phyloP scores from a whole-genome alignment of 30 jellyfish, hydroid and myxozoan species.

The Chrysaora quinquecirrha region DNA sequence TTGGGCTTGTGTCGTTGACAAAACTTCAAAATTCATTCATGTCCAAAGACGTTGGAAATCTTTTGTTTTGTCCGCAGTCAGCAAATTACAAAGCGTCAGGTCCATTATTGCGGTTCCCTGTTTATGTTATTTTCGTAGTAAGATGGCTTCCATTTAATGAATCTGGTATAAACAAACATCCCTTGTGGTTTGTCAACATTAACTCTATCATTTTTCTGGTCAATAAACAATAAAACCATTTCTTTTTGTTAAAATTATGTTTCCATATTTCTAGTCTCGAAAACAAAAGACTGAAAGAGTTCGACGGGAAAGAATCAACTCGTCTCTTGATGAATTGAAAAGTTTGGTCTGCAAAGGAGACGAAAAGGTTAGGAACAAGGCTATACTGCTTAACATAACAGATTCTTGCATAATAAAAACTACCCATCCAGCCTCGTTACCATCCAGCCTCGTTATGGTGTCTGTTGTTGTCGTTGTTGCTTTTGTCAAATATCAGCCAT shows the following conservation, averaged over 20 bases:
- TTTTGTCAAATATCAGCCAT: too few relatives aligned
- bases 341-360: slow-evolving; percentile 58
- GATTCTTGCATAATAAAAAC: not conserved
- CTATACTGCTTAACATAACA: not conserved
- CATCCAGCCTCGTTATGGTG: not conserved
- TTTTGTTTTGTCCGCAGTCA: not conserved
- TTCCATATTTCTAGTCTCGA: slow-evolving; percentile 40
- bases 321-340: slow-evolving; percentile 57
- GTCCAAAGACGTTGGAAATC: not conserved
- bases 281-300: slow-evolving; percentile 72
- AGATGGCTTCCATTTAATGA: not conserved
- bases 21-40: not conserved
- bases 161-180: too few relatives aligned
- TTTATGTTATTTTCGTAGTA: not conserved
- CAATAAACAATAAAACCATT: not conserved
- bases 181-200: too few relatives aligned
- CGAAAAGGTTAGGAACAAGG: slow-evolving; percentile 35
- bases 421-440: not conserved
- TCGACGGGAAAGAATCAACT: slow-evolving; percentile 58
- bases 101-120: not conserved
- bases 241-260: not conserved
- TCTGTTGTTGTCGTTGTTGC: not conserved
- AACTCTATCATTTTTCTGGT: not conserved
- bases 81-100: not conserved
- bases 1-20: not conserved